Evolutionary conservation across 2,113 vertebrate species (phyloP).

Genomic region (Prunella fulvescens): DNA sequence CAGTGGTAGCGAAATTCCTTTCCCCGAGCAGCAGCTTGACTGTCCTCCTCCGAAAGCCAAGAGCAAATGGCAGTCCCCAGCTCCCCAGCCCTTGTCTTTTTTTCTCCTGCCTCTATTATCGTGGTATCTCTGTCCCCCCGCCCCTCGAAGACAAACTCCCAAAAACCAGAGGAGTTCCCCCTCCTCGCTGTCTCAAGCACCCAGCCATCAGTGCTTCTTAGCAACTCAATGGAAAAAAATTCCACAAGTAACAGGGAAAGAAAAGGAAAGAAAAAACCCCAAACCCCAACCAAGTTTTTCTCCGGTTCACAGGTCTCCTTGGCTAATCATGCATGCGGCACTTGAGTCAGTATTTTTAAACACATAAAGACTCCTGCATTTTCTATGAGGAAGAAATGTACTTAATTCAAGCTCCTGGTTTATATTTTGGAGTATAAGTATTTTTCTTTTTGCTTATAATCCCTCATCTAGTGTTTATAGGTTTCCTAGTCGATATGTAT

Average conservation of each 20-base stretch:
- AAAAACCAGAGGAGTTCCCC: background rate
- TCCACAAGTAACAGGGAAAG: background rate
- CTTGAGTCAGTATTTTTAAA: background rate
- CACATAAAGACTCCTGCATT: background rate
- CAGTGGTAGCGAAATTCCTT: background rate
- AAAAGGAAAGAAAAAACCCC: background rate
- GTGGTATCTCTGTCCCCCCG: background rate
- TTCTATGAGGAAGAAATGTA: background rate
- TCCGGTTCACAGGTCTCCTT: background rate
- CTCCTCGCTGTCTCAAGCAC: background rate
- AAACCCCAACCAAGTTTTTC: background rate
- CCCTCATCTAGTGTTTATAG: background rate
- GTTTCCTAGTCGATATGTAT: background rate
- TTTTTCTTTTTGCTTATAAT: background rate
- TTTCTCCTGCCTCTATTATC: background rate
- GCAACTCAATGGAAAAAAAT: background rate
- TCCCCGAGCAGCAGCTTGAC: background rate
- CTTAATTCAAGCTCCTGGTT: background rate
- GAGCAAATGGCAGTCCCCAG: background rate
- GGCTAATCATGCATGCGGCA: background rate
- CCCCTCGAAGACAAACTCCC: background rate
- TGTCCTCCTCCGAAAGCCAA: background rate
- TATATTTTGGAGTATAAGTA: background rate
- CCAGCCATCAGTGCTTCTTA: background rate
- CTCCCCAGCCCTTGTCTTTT: background rate